These are phyloP conservation scores for Etheostoma spectabile DNA, from an alignment of 2,113 vertebrate species.

Conservation along the genomic window DNA sequence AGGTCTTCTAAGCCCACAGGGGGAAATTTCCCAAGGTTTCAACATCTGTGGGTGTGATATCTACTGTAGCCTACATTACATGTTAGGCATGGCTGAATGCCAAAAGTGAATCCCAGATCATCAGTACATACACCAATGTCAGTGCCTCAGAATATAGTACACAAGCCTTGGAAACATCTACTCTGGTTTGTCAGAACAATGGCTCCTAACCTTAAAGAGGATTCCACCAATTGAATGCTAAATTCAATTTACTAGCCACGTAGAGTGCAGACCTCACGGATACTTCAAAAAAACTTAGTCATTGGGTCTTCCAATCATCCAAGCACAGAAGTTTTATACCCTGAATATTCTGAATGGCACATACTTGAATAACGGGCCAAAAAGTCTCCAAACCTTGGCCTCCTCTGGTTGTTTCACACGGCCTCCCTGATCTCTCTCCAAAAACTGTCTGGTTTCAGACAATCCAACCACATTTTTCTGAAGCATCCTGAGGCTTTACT, in stretches of 20 bases:
- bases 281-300: neutral
- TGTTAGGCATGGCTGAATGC: neutral
- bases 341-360: neutral
- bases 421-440: neutral
- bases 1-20: conserved; percentile 55
- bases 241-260: neutral
- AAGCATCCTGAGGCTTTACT: neutral
- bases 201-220: neutral
- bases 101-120: neutral
- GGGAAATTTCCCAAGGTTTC: conserved; percentile 55
- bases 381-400: neutral
- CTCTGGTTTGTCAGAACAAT: neutral
- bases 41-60: conserved; percentile 49
- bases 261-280: neutral
- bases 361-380: neutral
- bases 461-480: too few species aligned
- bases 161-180: neutral
- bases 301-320: neutral
- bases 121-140: neutral
- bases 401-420: neutral
- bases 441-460: too few species aligned
- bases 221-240: neutral
- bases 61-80: conserved; percentile 38
- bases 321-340: neutral
- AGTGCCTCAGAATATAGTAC: neutral